Evolutionary conservation across 2,888 invertebrate species (phyloP), one percentile per base, ranked within the genome.

Genomic region (Drosophila anomalata): DNA sequence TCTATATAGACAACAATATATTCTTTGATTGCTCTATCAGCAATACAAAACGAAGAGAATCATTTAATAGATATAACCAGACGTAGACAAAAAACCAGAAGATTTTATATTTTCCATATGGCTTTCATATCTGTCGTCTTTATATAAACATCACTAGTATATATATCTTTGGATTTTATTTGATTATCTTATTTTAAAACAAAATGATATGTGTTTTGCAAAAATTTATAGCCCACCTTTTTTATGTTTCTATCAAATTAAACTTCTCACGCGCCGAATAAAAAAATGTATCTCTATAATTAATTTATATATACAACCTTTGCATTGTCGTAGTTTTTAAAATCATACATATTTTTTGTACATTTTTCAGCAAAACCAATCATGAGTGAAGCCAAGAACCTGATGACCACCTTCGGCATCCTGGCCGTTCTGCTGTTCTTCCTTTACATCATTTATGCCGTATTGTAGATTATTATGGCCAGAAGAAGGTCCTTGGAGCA

Each of bases 331-430:
- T n/a, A 33, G n/a, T 33, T n/a, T 6, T 4, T 1, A 12, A 31
- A 36, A 62, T 66, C 52, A 22, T 29, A 29, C 9, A 29, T 29
- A 29, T 50, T 20, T 50, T 55, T 22, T 11, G 22, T 66, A 51
- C 36, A 11, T 61, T 50, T 61, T 66, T 68, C 72, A 79, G 79
- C 41, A 50, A 55, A 51, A 48, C 46, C 47, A 75, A 44, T 39
- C 69, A 91, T 91, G 91, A 89, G 79, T 83, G 95, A 95, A 92
- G 94, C 94, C 68, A 93, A 93, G 73, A 95, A 93, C 90, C 93
- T 95, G 75, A 92, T 95, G 87, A 94, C 95, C 89, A 95, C 95
- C 78, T 95, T 95, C 89, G 91, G 94, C 83, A 95, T 95, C 90
- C 91, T 95, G 90, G 93, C 95, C 81, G 92, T 94, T 46, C 92